Percentiles rank a stretch among this genome's conserved stretches.
These are phyloP conservation scores for Meliscaeva auricollis DNA, from an alignment of 2,888 invertebrate species.

Conservation along the genomic window DNA sequence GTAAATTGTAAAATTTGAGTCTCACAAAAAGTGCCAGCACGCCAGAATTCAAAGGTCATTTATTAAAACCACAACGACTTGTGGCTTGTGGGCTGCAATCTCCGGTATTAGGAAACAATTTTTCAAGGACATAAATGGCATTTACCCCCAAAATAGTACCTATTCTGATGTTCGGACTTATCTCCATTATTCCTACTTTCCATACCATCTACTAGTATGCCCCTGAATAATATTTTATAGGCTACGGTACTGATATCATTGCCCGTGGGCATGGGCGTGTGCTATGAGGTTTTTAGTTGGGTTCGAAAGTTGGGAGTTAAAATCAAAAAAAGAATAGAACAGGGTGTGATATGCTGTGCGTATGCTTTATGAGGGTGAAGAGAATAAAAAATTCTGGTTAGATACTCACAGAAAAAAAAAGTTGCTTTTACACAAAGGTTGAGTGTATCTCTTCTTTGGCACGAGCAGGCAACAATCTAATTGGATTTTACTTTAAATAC, in stretches of 20 bases:
- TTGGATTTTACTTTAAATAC: neutral
- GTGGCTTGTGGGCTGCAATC: too few species aligned
- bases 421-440: slow-evolving; percentile 1
- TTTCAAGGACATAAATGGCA: too few species aligned
- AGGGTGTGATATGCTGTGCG: slow-evolving; percentile 41
- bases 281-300: slow-evolving; percentile 3
- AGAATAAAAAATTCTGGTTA: neutral
- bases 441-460: neutral
- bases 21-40: too few species aligned
- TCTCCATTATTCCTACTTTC: too few species aligned
- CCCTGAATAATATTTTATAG: neutral
- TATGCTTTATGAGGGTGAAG: slow-evolving; percentile 1
- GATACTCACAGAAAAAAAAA: neutral
- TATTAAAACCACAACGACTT: too few species aligned
- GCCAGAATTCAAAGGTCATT: too few species aligned
- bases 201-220: too few species aligned
- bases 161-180: too few species aligned
- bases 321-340: slow-evolving; percentile 11
- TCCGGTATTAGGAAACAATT: too few species aligned
- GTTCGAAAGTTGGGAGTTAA: slow-evolving; percentile 20
- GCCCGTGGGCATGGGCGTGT: slow-evolving; percentile 24
- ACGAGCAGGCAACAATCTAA: neutral
- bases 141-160: too few species aligned
- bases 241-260: neutral
- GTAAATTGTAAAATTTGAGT: too few species aligned